Conservation (phyloP, 1,140 invertebrate genomes). For the Listronotus oregonensis region DNA sequence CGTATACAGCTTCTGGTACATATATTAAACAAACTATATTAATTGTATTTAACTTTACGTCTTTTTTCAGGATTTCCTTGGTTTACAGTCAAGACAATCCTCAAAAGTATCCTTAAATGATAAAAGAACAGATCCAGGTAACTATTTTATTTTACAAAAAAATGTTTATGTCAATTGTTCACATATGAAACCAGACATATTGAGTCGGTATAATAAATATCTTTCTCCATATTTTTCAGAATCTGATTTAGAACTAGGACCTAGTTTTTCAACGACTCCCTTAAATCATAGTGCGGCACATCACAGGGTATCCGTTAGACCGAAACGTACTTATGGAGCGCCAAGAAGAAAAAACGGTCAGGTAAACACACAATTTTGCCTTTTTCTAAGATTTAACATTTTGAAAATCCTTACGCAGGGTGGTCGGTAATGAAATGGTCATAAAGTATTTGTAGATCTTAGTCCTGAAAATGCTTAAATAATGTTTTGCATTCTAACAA, state of each 20-base stretch:
- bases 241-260: conserved; percentile 52
- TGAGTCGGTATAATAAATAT: no score
- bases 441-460: no score
- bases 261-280: conserved; percentile 58
- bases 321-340: conserved; percentile 69
- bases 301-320: conserved; percentile 70
- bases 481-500: no score
- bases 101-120: conserved; percentile 60
- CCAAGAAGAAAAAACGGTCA: conserved; percentile 61
- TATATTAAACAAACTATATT: conserved; percentile 6
- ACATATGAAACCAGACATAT: no score
- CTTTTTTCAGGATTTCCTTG: conserved; percentile 56
- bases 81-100: conserved; percentile 57
- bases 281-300: conserved; percentile 77
- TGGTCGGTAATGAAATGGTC: no score
- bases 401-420: no score
- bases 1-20: no score
- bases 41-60: conserved; percentile 20
- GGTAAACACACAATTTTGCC: conserved; percentile 43
- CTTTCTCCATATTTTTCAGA: conserved; percentile 29
- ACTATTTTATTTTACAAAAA: not conserved
- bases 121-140: conserved; percentile 48
- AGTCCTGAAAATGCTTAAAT: no score
- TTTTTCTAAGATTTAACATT: no score
- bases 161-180: no score